Evolutionary conservation across 2,113 vertebrate species (phyloP).

Genomic region (Catharus bicknelli): DNA sequence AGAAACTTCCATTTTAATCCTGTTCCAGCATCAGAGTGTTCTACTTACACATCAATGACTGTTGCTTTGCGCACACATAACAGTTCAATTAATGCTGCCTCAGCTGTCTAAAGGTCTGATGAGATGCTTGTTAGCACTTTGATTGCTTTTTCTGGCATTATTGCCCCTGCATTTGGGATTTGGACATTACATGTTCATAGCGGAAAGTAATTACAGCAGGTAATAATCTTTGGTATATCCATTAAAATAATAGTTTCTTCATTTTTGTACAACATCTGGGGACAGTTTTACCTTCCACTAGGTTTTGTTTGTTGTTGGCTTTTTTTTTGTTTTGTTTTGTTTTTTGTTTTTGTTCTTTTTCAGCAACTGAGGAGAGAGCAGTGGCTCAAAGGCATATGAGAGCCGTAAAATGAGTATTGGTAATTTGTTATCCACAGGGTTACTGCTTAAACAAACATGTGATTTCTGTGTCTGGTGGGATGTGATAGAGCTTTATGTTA

Average conservation of each 20-base stretch:
- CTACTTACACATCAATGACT: background rate
- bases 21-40: background rate
- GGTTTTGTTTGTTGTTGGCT: too few species aligned
- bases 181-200: background rate
- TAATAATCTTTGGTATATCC: background rate
- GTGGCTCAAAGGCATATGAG: background rate
- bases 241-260: background rate
- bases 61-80: background rate
- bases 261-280: background rate
- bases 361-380: background rate
- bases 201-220: background rate
- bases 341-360: background rate
- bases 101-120: background rate
- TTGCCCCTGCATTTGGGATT: background rate
- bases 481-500: background rate
- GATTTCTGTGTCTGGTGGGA: background rate
- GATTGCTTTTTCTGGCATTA: background rate
- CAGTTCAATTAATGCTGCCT: background rate
- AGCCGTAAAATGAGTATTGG: background rate
- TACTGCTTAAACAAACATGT: background rate
- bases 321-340: too few species aligned
- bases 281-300: background rate
- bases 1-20: background rate
- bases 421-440: background rate
- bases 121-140: background rate